These are phyloP conservation scores for Ophraella communa DNA, from an alignment of 2,888 invertebrate species.

Conservation along the genomic window DNA sequence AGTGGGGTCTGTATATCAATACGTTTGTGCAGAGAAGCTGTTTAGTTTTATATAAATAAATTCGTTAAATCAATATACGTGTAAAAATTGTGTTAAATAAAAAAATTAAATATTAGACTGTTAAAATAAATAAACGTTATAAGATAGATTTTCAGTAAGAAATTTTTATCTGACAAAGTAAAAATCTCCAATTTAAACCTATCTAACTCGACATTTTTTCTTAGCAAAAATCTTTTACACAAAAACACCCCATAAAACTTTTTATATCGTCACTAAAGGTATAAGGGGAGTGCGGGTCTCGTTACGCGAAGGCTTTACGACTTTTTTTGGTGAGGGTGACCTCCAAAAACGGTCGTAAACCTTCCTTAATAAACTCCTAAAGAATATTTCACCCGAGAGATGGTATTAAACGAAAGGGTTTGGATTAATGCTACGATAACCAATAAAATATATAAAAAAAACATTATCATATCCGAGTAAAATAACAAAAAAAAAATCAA, in stretches of 20 bases:
- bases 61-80: too few species aligned
- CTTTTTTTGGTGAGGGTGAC: conserved; percentile 6
- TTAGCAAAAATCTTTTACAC: not conserved
- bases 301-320: conserved; percentile 17
- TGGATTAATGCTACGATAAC: not conserved
- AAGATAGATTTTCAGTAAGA: too few species aligned
- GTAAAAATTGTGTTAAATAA: too few species aligned
- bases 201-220: not conserved
- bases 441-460: not conserved
- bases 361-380: conserved; percentile 17
- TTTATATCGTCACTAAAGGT: conserved; percentile 19
- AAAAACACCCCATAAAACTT: conserved; percentile 8
- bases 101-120: too few species aligned
- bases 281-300: conserved; percentile 5
- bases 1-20: too few species aligned
- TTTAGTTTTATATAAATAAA: too few species aligned
- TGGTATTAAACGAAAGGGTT: not conserved
- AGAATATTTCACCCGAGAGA: not conserved
- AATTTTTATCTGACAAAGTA: too few species aligned
- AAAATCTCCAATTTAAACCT: too few species aligned
- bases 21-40: too few species aligned
- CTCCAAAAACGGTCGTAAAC: conserved; percentile 17
- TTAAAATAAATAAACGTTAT: too few species aligned
- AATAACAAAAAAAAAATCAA: not conserved
- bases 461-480: too few species aligned